Evolutionary conservation across 2,113 vertebrate species (phyloP), one percentile per base, ranked within the genome.

Genomic region (Eublepharis macularius): DNA sequence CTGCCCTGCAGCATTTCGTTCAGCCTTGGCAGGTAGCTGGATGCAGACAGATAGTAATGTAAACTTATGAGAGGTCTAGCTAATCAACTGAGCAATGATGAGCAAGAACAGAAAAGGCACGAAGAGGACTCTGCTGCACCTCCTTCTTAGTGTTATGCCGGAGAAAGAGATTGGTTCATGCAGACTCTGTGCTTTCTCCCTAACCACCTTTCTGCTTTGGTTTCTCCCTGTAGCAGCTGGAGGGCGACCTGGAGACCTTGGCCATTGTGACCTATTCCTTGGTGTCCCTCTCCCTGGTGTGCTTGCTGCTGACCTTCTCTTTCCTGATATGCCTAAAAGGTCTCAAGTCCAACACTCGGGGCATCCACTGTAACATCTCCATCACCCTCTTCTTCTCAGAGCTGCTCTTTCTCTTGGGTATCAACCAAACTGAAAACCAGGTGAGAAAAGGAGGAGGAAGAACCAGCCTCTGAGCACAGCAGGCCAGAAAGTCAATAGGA

Each of bases 371-470:
- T 84, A 99, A 99, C 74, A 97, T 98, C 83, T 97, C 98, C 0
- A 96, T 97, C 0, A 98, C 98, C 73, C 97, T 98, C 87, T 97
- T 99, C 79, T 92, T 98, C 85, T 98, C 98, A 0, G 98, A 99
- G 94, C 97, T 99, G 74, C 96, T 99, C 76, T 99, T 98, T 92
- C 95, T 99, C 85, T 92, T 99, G 72, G 99, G 99, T 32, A 97
- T 99, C 95, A 98, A 98, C 92, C 98, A 96, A 92, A 99, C 98
- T 0, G 98, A 99, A 84, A 99, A 98, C 88, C 98, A 99, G 98
- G 99, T 99, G 87, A 91, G 95, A 69, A 45, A 9, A 90, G 87
- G 57, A 87, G 51, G 19, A 34, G 87, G n/a, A 86, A 47, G 7
- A 26, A 49, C 2, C 65, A 4, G 19, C 0, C 0, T 57, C 8